Conservation (phyloP, 1,140 invertebrate species). For the Drosophila repleta region DNA sequence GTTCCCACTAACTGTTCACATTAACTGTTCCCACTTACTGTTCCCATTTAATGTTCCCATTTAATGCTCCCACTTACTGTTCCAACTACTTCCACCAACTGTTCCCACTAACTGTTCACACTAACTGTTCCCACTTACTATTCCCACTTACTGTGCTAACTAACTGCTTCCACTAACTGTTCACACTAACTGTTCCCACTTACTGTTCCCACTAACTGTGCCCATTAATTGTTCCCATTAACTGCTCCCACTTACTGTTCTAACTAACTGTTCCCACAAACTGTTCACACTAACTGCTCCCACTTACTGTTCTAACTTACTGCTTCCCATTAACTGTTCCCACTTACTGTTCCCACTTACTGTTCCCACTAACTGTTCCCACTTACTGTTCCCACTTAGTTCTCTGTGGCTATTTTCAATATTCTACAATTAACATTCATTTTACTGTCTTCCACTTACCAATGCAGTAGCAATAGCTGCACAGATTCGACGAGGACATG, state of each 20-base stretch:
- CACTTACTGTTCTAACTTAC: neutral
- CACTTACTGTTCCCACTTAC: neutral
- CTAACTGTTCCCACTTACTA: too few relatives aligned
- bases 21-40: too few relatives aligned
- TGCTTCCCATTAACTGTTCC: neutral
- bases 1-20: too few relatives aligned
- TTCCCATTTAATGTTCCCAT: too few relatives aligned
- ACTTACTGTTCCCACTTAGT: neutral
- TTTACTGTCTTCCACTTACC: conserved; percentile 66
- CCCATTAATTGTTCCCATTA: neutral
- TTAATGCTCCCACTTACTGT: too few relatives aligned
- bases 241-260: neutral
- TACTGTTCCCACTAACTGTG: neutral
- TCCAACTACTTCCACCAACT: too few relatives aligned
- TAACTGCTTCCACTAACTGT: neutral
- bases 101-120: neutral
- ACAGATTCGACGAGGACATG: conserved; percentile 90
- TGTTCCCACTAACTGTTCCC: neutral
- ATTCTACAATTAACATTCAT: too few relatives aligned
- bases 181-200: neutral
- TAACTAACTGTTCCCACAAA: neutral
- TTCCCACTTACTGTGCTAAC: too few relatives aligned
- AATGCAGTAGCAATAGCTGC: conserved; percentile 95
- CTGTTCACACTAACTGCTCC: neutral
- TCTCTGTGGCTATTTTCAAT: too few relatives aligned